Evolutionary conservation across 2,113 vertebrate species (phyloP).

Genomic region (Pyrgilauda ruficollis): DNA sequence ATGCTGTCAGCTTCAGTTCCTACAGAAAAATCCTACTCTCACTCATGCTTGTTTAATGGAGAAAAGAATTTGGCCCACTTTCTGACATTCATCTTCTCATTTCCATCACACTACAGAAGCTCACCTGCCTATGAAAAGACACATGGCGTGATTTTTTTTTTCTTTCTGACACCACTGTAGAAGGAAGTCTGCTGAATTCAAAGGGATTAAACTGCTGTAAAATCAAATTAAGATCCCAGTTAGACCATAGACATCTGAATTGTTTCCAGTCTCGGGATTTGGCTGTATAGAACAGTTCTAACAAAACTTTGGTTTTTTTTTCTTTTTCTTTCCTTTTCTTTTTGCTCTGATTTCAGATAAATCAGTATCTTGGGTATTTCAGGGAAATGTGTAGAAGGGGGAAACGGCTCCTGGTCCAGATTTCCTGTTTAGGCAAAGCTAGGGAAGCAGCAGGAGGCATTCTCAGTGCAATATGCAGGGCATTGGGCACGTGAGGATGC

Average conservation of each 20-base stretch:
- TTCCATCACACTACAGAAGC: conserved; percentile 67
- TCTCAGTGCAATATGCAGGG: background rate
- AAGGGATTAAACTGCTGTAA: conserved; percentile 62
- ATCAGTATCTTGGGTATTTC: background rate
- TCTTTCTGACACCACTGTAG: conserved; percentile 47
- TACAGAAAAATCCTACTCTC: conserved; percentile 59
- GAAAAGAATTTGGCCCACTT: conserved; percentile 66
- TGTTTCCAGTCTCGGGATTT: conserved; percentile 54
- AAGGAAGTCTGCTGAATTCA: conserved; percentile 48
- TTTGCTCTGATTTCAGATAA: background rate
- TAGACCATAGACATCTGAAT: conserved; percentile 51
- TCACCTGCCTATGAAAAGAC: conserved; percentile 63
- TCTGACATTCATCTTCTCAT: conserved; percentile 65
- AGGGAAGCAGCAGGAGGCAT: background rate
- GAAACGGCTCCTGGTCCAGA: background rate
- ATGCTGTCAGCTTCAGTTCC: conserved; percentile 65
- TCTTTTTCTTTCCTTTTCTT: background rate
- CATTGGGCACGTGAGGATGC: background rate
- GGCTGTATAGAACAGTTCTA: background rate
- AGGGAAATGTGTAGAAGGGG: background rate
- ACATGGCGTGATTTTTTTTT: conserved; percentile 43
- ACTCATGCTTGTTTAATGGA: conserved; percentile 43
- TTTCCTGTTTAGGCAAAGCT: background rate
- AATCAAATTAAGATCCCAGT: conserved; percentile 60
- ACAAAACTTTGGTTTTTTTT: background rate